phyloP scores from a whole-genome alignment of 2,797 vertebrate genomes.

The Thamnophis elegans region DNA sequence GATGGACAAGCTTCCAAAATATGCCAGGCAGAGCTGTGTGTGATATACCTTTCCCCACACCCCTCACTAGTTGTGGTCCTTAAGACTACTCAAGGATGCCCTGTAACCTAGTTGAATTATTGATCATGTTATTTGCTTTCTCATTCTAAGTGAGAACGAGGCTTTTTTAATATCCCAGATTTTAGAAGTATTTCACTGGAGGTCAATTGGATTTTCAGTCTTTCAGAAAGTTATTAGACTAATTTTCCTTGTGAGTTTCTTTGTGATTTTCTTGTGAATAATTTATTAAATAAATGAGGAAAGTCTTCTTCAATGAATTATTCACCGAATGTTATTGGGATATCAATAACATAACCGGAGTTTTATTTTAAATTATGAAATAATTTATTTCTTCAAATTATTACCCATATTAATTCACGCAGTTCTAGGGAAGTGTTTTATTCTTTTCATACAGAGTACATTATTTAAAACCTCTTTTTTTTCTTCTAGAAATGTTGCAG shows the following conservation, averaged over 20 bases:
- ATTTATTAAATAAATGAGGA: constrained; percentile 58
- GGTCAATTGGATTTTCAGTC: constrained; percentile 48
- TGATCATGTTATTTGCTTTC: not conserved
- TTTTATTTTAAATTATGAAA: constrained; percentile 32
- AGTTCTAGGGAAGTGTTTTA: constrained; percentile 18
- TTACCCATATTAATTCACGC: constrained; percentile 29
- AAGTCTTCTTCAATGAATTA: constrained; percentile 48
- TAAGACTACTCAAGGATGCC: not conserved
- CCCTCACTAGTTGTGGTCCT: not conserved
- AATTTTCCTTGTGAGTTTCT: constrained; percentile 36
- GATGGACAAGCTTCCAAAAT: not conserved
- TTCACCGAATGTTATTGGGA: constrained; percentile 45
- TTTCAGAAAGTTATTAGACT: constrained; percentile 51
- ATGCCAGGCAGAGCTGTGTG: not conserved
- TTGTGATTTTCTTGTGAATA: constrained; percentile 54
- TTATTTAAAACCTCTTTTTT: constrained; percentile 15
- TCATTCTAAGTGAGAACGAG: not conserved
- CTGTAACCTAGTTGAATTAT: not conserved
- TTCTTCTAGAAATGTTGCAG: not conserved
- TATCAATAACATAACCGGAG: constrained; percentile 17
- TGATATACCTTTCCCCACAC: not conserved
- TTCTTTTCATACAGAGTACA: constrained; percentile 14
- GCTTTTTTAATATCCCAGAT: constrained; percentile 22
- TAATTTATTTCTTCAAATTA: constrained; percentile 33
- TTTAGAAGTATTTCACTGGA: constrained; percentile 50